Evolutionary conservation across 2,888 invertebrate genomes (phyloP), one percentile per base, ranked within the genome.

Genomic region (Ellobium chinense): DNA sequence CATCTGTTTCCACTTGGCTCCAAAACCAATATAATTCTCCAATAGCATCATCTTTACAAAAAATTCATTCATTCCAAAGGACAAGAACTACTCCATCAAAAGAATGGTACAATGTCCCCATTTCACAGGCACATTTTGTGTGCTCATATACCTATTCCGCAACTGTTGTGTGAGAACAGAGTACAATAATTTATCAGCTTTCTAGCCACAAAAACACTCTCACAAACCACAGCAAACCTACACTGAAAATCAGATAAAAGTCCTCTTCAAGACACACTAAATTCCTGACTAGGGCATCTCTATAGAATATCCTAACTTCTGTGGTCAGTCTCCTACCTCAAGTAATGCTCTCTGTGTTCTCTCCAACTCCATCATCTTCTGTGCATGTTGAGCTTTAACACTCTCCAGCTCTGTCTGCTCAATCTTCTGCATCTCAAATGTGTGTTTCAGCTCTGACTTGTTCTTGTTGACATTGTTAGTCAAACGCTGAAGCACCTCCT

Each of bases 371-470:
- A 83, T 81, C 62, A 90, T 78, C 82, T 87, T 89, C 84, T 89
- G 89, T 18, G 87, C 83, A 70, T 90, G 89, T 69, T 90, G 89
- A 2, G 85, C 81, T 74, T 89, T 90, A 2, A 91, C 81, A 73
- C 83, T 87, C 24, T 90, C 89, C 62, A 90, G 83, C 72, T 90
- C 89, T 29, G 87, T 86, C 80, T 88, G 87, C 81, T 90, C 90
- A 36, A 89, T 78, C 62, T 88, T 87, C 83, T 88, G 88, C 89
- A 90, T 88, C 77, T 91, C 91, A 75, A 87, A 88, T 36, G 88
- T 86, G 75, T 90, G 90, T 81, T 89, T 90, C 72, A 91, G 83
- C 78, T 91, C 90, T 2, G 89, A 74, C 80, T 90, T 91, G 82
- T 90, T 88, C 82, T 90, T 89, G 84, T 87, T 89, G 70, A 90